Conservation (phyloP, 2,888 invertebrate genomes). For the Tridacna crocea region DNA sequence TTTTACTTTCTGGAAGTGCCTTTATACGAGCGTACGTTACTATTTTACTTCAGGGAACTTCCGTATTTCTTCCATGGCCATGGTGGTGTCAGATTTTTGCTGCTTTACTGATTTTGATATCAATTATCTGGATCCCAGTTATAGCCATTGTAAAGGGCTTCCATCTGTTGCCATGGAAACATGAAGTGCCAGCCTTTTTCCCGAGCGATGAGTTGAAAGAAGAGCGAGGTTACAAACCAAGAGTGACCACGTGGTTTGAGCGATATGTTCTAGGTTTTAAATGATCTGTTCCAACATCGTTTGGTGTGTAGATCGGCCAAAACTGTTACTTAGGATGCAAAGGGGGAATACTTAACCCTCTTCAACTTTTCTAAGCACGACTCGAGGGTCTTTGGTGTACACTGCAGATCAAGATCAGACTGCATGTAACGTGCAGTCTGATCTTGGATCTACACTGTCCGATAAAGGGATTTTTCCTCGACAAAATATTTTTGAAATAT, state of each 20-base stretch:
- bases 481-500: no score
- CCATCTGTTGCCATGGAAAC: conserved; percentile 62
- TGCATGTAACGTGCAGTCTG: no score
- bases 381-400: no score
- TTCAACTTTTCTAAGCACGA: no score
- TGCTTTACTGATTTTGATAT: conserved; percentile 68
- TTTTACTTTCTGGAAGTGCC: no score
- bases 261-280: conserved; percentile 49
- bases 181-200: conserved; percentile 74
- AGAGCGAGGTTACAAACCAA: conserved; percentile 58
- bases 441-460: no score
- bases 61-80: conserved; percentile 67
- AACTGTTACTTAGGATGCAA: neutral
- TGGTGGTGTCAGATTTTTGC: conserved; percentile 75
- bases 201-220: conserved; percentile 71
- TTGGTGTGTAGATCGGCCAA: neutral
- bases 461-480: no score
- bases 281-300: neutral
- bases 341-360: neutral
- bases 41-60: conserved; percentile 63
- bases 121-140: conserved; percentile 75
- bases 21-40: no score
- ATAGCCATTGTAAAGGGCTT: conserved; percentile 70
- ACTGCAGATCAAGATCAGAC: no score
- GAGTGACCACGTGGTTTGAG: conserved; percentile 42